Conservation (phyloP, 2,113 vertebrate species). For the Ctenodactylus gundi region DNA sequence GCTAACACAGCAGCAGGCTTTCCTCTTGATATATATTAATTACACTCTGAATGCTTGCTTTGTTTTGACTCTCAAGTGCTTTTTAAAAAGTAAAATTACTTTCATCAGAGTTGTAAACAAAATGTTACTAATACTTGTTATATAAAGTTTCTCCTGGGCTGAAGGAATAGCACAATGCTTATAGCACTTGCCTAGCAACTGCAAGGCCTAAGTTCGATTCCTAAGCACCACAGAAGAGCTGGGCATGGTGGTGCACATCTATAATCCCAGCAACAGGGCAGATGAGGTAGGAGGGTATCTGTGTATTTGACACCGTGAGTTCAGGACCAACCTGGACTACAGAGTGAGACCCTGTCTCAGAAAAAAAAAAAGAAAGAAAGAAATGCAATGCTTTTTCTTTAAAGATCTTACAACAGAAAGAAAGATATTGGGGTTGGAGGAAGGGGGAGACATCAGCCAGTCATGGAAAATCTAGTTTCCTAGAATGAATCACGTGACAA, state of each 20-base stretch:
- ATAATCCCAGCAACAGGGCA: too few species aligned
- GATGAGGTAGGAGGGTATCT: too few species aligned
- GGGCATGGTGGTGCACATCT: too few species aligned
- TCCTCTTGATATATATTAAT: conserved; percentile 18
- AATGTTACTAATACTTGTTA: background rate
- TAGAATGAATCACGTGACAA: background rate
- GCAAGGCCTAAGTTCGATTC: too few species aligned
- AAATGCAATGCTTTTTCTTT: conserved; percentile 4
- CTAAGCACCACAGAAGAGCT: too few species aligned
- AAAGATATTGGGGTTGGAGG: background rate
- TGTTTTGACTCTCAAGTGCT: background rate
- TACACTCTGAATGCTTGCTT: background rate
- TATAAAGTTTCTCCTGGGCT: too few species aligned
- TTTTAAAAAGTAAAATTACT: conserved; percentile 50
- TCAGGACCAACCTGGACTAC: too few species aligned
- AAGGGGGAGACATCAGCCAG: background rate
- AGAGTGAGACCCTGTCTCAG: too few species aligned
- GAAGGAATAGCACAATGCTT: too few species aligned
- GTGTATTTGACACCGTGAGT: too few species aligned
- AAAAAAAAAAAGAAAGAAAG: too few species aligned
- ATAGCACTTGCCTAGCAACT: too few species aligned
- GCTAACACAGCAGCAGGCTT: background rate
- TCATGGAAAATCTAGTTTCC: conserved; percentile 11
- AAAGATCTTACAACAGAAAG: background rate
- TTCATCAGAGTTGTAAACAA: conserved; percentile 26